Evolutionary conservation across 2,888 invertebrate species (phyloP).

Genomic region (Lasiommata megera): DNA sequence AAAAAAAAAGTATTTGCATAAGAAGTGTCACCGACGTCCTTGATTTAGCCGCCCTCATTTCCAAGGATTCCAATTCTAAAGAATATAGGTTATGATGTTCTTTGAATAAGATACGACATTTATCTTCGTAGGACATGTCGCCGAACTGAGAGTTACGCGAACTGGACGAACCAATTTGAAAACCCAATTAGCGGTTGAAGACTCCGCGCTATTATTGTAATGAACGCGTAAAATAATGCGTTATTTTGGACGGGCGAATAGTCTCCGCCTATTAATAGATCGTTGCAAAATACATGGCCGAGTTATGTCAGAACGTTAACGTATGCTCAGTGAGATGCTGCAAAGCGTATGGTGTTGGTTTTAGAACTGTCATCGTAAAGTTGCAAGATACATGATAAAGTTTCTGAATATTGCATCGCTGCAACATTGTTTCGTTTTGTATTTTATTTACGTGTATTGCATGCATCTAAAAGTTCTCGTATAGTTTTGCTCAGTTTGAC

Average conservation of each 20-base stretch:
- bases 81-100: conserved; percentile 30
- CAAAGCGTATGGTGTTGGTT: conserved; percentile 24
- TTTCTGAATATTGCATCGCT: conserved; percentile 6
- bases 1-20: conserved; percentile 14
- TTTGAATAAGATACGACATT: conserved; percentile 21
- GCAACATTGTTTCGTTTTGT: conserved; percentile 3
- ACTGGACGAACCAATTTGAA: conserved; percentile 38
- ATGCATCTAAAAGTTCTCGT: too few species aligned
- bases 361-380: conserved; percentile 21
- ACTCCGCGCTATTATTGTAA: conserved; percentile 70
- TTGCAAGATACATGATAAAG: conserved; percentile 18
- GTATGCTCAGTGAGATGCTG: conserved; percentile 24
- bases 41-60: conserved; percentile 50
- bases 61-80: conserved; percentile 32
- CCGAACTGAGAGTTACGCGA: conserved; percentile 34
- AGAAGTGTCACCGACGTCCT: conserved; percentile 47
- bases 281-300: conserved; percentile 75
- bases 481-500: too few species aligned
- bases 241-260: conserved; percentile 65
- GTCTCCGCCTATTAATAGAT: conserved; percentile 65
- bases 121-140: conserved; percentile 28
- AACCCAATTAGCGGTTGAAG: conserved; percentile 76
- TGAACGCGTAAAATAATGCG: conserved; percentile 60
- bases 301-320: conserved; percentile 68
- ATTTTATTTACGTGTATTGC: too few species aligned